Evolutionary conservation across 2,888 invertebrate genomes (phyloP), one percentile per base, ranked within the genome.

Genomic region (Phragmatobia fuliginosa): DNA sequence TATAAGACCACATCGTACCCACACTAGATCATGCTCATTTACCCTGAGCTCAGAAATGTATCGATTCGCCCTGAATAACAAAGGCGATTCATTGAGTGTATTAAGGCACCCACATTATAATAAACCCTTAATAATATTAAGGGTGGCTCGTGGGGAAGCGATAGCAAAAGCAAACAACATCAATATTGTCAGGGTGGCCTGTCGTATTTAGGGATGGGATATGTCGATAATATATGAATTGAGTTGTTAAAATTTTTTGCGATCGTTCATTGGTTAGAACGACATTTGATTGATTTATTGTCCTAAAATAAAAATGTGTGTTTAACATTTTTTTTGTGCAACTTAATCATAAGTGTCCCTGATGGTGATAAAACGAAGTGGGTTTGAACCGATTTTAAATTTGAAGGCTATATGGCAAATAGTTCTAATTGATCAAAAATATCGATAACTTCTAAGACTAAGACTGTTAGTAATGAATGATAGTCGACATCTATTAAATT

Each of bases 141-240:
- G 85, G 86, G 76, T 79, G 76, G 84, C 80, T 82, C 86, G 86
- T 85, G 84, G 83, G 83, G 82, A 73, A 73, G 77, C 83, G 90
- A 91, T 91, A 91, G 83, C 81, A 74, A 70, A 73, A 70, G 89
- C 83, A 91, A 90, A 92, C 91, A 91, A 87, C 90, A 91, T 91
- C 90, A 90, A 91, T 91, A 90, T 88, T 82, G 81, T 67, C 62
- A 56, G 77, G 75, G 80, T 18, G 80, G 72, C 64, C 76, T 79
- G 79, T 78, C 74, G 78, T 45, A 66, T n/a, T 52, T 82, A 85
- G 83, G 70, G 83, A 32, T 78, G 82, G 75, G 31, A 32, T 28
- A 49, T 67, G 33, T 52, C 59, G 60, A 64, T 66, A 59, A 21
- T 38, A 64, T 52, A 31, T 63, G n/a, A 38, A 68, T 68, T 62